Conservation (phyloP, 2,888 invertebrate species). For the Metacarcinus magister region DNA sequence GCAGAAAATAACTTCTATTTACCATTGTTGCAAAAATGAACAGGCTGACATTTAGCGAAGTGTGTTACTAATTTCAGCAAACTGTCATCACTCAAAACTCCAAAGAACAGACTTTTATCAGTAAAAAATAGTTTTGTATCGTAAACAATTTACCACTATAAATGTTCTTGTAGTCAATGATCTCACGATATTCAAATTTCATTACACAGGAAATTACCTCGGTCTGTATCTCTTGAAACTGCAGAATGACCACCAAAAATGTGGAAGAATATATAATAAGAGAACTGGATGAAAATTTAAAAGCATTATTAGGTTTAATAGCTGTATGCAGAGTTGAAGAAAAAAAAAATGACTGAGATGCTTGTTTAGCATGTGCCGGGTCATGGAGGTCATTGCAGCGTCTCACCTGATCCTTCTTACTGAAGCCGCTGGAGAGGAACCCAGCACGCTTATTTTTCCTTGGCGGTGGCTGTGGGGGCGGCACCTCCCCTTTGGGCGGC, state of each 20-base stretch:
- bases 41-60: background rate
- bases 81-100: background rate
- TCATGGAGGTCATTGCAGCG: background rate
- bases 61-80: background rate
- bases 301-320: background rate
- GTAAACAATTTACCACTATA: background rate
- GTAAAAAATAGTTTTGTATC: background rate
- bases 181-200: background rate
- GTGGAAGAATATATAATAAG: background rate
- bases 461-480: conserved; percentile 88
- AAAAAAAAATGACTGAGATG: background rate
- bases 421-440: conserved; percentile 83
- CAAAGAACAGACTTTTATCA: background rate
- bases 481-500: conserved; percentile 89
- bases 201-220: background rate
- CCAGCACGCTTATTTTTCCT: conserved; percentile 86
- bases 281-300: background rate
- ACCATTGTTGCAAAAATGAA: background rate
- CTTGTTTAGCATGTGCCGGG: background rate
- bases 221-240: background rate
- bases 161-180: background rate
- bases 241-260: background rate
- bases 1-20: background rate
- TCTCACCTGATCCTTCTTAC: conserved; percentile 75
- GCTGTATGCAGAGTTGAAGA: background rate